Conservation (phyloP, 2,797 vertebrate species). For the Microctenopoma lineatum region DNA sequence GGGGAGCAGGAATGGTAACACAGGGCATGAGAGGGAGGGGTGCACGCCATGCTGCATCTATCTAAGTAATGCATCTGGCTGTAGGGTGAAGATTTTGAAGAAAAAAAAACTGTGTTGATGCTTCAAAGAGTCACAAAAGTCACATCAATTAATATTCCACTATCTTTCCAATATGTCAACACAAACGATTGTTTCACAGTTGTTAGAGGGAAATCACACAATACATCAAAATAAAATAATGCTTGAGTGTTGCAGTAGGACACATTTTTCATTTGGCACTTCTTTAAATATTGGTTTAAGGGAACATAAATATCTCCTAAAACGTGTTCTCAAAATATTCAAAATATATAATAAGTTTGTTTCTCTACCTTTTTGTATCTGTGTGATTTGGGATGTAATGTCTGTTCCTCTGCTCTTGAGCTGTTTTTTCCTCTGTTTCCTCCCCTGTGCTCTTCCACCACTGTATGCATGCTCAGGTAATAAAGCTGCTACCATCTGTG, state of each 20-base stretch:
- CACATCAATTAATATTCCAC: constrained; percentile 3
- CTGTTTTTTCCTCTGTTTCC: constrained; percentile 48
- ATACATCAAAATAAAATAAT: not conserved
- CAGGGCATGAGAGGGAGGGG: constrained; percentile 11
- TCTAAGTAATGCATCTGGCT: constrained; percentile 22
- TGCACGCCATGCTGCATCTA: constrained; percentile 12
- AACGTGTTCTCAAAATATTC: not conserved
- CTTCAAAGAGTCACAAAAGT: constrained; percentile 7
- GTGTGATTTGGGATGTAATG: constrained; percentile 1
- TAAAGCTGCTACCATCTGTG: constrained; percentile 76
- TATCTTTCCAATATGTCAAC: not conserved
- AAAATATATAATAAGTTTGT: not conserved
- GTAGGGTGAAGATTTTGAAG: not conserved
- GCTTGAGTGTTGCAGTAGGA: not conserved
- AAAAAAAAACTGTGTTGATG: constrained; percentile 5
- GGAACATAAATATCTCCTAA: not conserved
- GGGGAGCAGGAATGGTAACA: constrained; percentile 36
- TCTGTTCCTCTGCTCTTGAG: constrained; percentile 13
- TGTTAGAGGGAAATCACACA: not conserved
- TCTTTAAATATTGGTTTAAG: not conserved
- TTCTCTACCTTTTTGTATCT: not conserved
- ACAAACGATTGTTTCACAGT: not conserved
- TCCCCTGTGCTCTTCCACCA: constrained; percentile 42
- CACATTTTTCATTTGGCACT: not conserved
- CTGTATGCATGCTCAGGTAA: constrained; percentile 59